Evolutionary conservation across 1,140 invertebrate genomes (phyloP).

Genomic region (Pseudomyrmex concolor): DNA sequence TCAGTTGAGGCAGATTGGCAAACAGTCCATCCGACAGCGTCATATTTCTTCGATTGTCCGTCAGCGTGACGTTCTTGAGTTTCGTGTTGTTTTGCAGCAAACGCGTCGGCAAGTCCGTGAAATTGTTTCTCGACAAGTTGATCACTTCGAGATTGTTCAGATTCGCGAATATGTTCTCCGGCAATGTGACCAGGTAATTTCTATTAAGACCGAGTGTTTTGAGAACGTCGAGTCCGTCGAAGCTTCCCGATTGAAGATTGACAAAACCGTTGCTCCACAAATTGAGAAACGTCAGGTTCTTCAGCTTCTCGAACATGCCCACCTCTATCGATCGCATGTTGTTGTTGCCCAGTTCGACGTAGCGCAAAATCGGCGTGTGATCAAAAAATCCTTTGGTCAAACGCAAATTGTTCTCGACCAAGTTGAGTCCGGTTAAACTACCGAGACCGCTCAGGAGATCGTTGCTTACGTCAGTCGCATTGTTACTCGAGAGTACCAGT

Average conservation of each 20-base stretch:
- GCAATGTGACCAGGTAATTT: conserved; percentile 87
- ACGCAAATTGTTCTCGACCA: conserved; percentile 87
- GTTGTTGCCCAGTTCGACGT: conserved; percentile 88
- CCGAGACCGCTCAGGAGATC: conserved; percentile 86
- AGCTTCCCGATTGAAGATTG: conserved; percentile 86
- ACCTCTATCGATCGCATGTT: conserved; percentile 86
- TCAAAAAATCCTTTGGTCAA: conserved; percentile 70
- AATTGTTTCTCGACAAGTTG: conserved; percentile 87
- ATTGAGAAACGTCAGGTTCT: conserved; percentile 86
- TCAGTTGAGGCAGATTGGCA: conserved; percentile 85
- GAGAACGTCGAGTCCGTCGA: conserved; percentile 86
- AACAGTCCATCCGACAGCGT: conserved; percentile 86
- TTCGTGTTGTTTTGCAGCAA: conserved; percentile 86
- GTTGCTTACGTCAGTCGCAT: conserved; percentile 85
- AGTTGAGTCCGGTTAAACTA: conserved; percentile 86
- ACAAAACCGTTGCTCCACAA: conserved; percentile 88
- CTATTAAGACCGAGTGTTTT: conserved; percentile 87
- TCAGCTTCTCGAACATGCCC: conserved; percentile 87
- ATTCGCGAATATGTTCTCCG: conserved; percentile 86
- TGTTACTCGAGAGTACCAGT: conserved; percentile 84
- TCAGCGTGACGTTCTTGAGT: conserved; percentile 84
- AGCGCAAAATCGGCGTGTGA: conserved; percentile 84
- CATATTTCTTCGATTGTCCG: conserved; percentile 85
- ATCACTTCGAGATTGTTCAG: conserved; percentile 86
- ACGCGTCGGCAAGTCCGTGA: conserved; percentile 86